Base-by-base conservation (phyloP, 2,888 invertebrate genomes). In the Eupithecia pulchellata region DNA sequence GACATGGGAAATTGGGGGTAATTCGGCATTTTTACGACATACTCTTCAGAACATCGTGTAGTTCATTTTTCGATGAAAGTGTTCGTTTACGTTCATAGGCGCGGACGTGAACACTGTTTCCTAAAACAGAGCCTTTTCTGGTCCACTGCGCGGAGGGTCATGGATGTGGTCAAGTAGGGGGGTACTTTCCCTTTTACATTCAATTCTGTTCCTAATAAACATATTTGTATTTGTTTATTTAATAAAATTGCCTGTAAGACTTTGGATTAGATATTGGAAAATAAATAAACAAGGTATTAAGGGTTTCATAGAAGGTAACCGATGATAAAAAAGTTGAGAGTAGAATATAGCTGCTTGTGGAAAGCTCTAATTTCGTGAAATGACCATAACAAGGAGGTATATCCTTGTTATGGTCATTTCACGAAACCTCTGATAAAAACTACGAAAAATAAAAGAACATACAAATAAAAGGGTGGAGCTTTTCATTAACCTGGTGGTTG, bases 41-140 rank as follows among this genome's bases (percentile, higher is more conserved):
- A 68, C 68, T 67, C 69, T 71, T 72, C 66, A 64, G 69, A 63
- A 69, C 69, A 75, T 71, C 52, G 67, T 73, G 68, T 71, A 64
- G 71, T 64, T 73, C 68, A 68, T 73, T 75, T 75, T 64, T 61
- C 64, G 71, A 60, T 29, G 55, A 57, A 75, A 70, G 68, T 66
- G 67, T 75, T 72, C 73, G 69, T 75, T 75, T 75, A 70, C 63
- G 63, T 61, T 69, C 66, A 63, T 42, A 47, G 34, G 47, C 66
- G 61, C 39, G 32, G 71, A 71, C 57, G 68, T 66, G 66, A 58
- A 68, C 67, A 58, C 39, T 62, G 2, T 57, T 66, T 66, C 57
- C 61, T 66, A 70, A 71, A 58, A 57, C 30, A 63, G 57, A 30
- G 36, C 58, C 34, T 64, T 64, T 39, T 58, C 20, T 60, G 60